These are phyloP conservation scores for Bombus impatiens DNA, from an alignment of 1,140 invertebrate species.

Conservation along the genomic window DNA sequence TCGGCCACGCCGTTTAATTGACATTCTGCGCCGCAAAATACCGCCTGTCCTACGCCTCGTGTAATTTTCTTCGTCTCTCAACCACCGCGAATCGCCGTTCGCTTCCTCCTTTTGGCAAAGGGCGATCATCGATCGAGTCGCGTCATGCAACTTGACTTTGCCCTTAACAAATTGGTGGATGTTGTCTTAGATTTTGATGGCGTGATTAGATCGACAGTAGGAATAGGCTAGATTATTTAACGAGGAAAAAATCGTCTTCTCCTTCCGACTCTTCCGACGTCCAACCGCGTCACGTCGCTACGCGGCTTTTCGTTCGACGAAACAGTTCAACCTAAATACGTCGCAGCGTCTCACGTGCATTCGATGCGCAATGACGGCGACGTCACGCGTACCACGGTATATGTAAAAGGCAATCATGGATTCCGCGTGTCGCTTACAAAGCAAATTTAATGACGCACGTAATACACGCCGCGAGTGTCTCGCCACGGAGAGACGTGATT, in stretches of 20 bases:
- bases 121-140: not conserved
- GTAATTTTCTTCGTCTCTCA: conserved; percentile 58
- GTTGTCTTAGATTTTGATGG: too few relatives aligned
- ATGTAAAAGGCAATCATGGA: conserved; percentile 25
- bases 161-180: too few relatives aligned
- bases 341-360: not conserved
- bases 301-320: not conserved
- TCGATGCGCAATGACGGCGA: not conserved
- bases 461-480: not conserved
- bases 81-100: not conserved
- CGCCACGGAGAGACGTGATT: conserved; percentile 31
- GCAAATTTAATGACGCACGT: conserved; percentile 45
- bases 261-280: too few relatives aligned
- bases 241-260: too few relatives aligned
- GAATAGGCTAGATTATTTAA: too few relatives aligned
- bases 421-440: conserved; percentile 17
- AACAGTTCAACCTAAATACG: not conserved
- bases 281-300: not conserved
- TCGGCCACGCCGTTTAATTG: conserved; percentile 73
- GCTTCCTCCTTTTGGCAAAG: not conserved
- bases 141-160: not conserved
- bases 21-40: conserved; percentile 68
- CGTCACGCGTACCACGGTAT: conserved; percentile 1
- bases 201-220: too few relatives aligned
- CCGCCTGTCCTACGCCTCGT: conserved; percentile 51